Evolutionary conservation across 2,888 invertebrate species (phyloP).

Genomic region (Yponomeuta evonymella): DNA sequence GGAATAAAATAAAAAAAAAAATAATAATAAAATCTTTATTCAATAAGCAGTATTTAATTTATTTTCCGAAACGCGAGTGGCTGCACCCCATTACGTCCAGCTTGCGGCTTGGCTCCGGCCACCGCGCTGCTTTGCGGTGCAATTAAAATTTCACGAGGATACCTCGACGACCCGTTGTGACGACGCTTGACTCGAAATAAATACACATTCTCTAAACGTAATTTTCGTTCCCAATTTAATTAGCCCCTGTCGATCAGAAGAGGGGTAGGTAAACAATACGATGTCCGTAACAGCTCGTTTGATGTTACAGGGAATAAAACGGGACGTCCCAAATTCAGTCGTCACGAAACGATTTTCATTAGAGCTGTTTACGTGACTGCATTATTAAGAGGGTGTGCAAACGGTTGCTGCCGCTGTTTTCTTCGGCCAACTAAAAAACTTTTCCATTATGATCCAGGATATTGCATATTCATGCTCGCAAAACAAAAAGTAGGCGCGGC

Average conservation of each 20-base stretch:
- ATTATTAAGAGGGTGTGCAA: conserved; percentile 49
- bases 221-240: conserved; percentile 1
- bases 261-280: conserved; percentile 2
- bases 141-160: conserved; percentile 53
- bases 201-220: not conserved
- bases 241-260: not conserved
- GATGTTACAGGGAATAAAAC: conserved; percentile 34
- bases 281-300: conserved; percentile 7
- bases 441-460: conserved; percentile 45
- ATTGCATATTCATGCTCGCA: conserved; percentile 42
- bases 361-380: conserved; percentile 61
- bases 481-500: conserved; percentile 17
- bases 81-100: conserved; percentile 14
- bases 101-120: conserved; percentile 20
- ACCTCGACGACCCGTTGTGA: conserved; percentile 25
- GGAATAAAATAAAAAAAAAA: too few species aligned
- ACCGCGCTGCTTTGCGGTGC: conserved; percentile 38
- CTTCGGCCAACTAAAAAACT: conserved; percentile 42
- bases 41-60: conserved; percentile 39
- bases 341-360: conserved; percentile 70
- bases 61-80: conserved; percentile 34
- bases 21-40: too few species aligned
- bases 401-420: conserved; percentile 27
- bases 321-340: conserved; percentile 46
- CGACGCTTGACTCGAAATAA: not conserved